Base-by-base conservation (phyloP, 1,140 invertebrate species). In the Drosophila equinoxialis region DNA sequence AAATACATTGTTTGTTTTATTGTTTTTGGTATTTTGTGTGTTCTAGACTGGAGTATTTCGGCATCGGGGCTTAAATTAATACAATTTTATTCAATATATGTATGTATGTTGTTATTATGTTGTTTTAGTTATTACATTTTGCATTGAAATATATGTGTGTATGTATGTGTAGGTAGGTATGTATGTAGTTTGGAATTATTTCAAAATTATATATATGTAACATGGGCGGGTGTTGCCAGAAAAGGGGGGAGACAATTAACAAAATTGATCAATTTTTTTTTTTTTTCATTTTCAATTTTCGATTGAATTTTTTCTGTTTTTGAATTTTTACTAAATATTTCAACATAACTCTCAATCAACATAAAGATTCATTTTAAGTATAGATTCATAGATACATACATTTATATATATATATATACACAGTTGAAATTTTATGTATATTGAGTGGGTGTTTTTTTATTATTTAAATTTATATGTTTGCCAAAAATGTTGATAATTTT, bases 171-270 rank as follows among this genome's bases (percentile, higher is more conserved):
- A 51, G 60, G 68, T 74, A 67, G n/a, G 61, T 35, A 20, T 48
- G 33, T 68, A 45, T 55, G 57, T 17, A 65, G 59, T 35, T 61
- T 65, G 63, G 63, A 17, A 73, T 58, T 30, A 30, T 30, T 30
- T 30, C 0, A 60, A 64, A 81, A 65, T 41, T 82, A 85, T 81
- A 86, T 66, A 85, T 81, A 86, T 81, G 79, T 76, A 86, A 85
- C 83, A 57, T 87, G 83, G 83, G 83, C 83, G 83, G 83, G 83
- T 86, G 83, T 87, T 86, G 83, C 83, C 83, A 86, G 83, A 86
- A 86, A 82, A 86, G 83, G 83, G 83, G 75, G 14, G 7, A 20
- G 8, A 39, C 37, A 39, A 23, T 51, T 51, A 10, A 23, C 63
- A 69, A 64, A 45, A 26, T 59, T 61, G 0, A 30, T 30, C 2